A percentile compares a stretch with the other conserved stretches of the same genome.
phyloP scores from a whole-genome alignment of 2,797 vertebrate genomes.

The Pygocentrus nattereri region DNA sequence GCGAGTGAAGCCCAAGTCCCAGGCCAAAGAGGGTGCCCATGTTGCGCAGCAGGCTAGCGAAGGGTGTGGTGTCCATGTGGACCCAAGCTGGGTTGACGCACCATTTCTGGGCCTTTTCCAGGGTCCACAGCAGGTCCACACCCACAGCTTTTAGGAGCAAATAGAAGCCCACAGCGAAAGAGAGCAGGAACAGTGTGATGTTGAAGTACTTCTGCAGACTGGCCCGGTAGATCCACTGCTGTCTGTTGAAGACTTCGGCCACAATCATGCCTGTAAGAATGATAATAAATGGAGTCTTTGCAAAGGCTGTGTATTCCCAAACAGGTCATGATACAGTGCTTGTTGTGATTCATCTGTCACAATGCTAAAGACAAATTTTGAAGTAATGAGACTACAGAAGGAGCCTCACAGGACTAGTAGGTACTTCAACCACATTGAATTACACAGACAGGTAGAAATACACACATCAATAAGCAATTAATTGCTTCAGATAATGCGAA shows the following conservation, averaged over 20 bases:
- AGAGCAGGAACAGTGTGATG: conserved; percentile 62
- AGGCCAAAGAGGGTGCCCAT: conserved; percentile 70
- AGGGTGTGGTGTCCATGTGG: conserved; percentile 67
- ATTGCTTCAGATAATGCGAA: background rate
- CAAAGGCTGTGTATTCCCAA: no score
- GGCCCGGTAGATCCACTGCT: conserved; percentile 66
- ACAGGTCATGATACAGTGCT: no score
- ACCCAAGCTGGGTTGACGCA: conserved; percentile 68
- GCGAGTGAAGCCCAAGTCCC: conserved; percentile 68
- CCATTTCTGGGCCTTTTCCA: conserved; percentile 70
- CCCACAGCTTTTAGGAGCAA: conserved; percentile 64
- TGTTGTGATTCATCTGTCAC: no score
- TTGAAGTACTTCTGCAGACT: conserved; percentile 63
- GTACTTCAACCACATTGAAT: background rate
- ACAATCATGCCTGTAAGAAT: conserved; percentile 63
- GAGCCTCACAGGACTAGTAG: background rate
- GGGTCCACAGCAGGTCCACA: conserved; percentile 70
- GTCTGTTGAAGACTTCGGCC: conserved; percentile 65
- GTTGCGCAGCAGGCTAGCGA: conserved; percentile 69
- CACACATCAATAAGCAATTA: background rate
- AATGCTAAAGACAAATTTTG: background rate
- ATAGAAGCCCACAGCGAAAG: conserved; percentile 69
- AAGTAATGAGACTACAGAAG: background rate
- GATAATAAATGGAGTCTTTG: no score
- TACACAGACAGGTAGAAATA: no score